Conservation (phyloP, 2,888 invertebrate genomes). For the Bedellia somnulentella region DNA sequence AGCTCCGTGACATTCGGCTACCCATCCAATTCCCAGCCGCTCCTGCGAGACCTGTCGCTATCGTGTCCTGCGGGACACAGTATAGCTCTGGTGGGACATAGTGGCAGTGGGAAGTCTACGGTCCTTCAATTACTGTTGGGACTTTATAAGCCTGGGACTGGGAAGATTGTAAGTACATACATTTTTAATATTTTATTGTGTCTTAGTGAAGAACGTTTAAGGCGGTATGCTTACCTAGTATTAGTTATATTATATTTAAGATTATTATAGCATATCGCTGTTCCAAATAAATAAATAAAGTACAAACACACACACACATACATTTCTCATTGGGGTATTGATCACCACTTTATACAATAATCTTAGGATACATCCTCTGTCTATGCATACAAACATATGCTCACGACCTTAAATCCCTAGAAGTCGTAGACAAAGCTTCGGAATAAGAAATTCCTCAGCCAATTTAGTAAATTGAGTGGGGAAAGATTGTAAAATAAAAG, state of each 20-base stretch:
- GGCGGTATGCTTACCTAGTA: too few relatives aligned
- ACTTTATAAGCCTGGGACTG: conserved; percentile 71
- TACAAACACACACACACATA: too few relatives aligned
- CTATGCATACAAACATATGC: too few relatives aligned
- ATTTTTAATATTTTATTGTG: not conserved
- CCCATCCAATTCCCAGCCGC: conserved; percentile 68
- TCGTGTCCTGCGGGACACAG: conserved; percentile 66
- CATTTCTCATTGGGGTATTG: too few relatives aligned
- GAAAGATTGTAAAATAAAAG: too few relatives aligned
- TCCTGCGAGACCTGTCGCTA: conserved; percentile 68
- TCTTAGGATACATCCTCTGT: not conserved
- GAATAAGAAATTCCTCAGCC: not conserved
- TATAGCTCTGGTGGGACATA: conserved; percentile 72
- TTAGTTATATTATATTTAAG: too few relatives aligned
- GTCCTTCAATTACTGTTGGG: conserved; percentile 75
- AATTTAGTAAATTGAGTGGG: too few relatives aligned
- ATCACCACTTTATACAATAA: too few relatives aligned
- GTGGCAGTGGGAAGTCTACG: conserved; percentile 82
- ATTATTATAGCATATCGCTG: too few relatives aligned
- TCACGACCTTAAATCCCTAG: not conserved
- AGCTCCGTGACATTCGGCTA: conserved; percentile 72
- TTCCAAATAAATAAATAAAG: too few relatives aligned
- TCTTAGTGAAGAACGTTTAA: too few relatives aligned
- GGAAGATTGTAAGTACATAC: conserved; percentile 37
- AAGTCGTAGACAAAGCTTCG: not conserved